These are phyloP conservation scores for Perodicticus potto DNA, from an alignment of 2,797 vertebrate genomes.

Conservation along the genomic window DNA sequence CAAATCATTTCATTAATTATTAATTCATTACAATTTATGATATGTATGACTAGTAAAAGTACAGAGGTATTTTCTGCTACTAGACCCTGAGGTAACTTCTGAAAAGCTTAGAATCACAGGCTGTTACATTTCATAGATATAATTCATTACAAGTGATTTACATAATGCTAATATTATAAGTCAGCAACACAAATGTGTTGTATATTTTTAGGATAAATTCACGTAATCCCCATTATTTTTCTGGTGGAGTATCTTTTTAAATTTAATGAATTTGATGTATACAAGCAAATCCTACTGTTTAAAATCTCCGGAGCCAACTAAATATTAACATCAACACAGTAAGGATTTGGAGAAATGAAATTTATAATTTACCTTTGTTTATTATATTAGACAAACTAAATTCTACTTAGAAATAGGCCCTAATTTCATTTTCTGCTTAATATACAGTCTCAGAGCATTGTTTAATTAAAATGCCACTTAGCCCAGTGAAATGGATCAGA, in stretches of 20 bases:
- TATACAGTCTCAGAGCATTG: constrained; percentile 57
- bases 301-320: constrained; percentile 69
- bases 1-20: constrained; percentile 32
- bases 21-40: constrained; percentile 55
- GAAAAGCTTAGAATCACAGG: constrained; percentile 10
- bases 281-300: constrained; percentile 45
- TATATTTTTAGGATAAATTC: constrained; percentile 67
- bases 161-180: constrained; percentile 71
- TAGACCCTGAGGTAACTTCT: constrained; percentile 58
- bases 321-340: constrained; percentile 69
- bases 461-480: constrained; percentile 83
- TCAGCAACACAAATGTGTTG: constrained; percentile 60
- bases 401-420: constrained; percentile 55
- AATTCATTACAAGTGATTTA: constrained; percentile 51
- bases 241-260: constrained; percentile 72
- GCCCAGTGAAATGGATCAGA: constrained; percentile 76
- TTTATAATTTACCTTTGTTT: constrained; percentile 73
- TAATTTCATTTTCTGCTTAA: constrained; percentile 81
- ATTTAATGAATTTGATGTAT: constrained; percentile 66
- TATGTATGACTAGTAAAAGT: not conserved
- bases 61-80: not conserved
- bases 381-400: constrained; percentile 56
- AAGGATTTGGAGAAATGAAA: constrained; percentile 69
- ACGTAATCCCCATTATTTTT: constrained; percentile 66
- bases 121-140: constrained; percentile 3